These are phyloP conservation scores for Chelonia mydas DNA, from an alignment of 2,797 vertebrate genomes.

Conservation along the genomic window DNA sequence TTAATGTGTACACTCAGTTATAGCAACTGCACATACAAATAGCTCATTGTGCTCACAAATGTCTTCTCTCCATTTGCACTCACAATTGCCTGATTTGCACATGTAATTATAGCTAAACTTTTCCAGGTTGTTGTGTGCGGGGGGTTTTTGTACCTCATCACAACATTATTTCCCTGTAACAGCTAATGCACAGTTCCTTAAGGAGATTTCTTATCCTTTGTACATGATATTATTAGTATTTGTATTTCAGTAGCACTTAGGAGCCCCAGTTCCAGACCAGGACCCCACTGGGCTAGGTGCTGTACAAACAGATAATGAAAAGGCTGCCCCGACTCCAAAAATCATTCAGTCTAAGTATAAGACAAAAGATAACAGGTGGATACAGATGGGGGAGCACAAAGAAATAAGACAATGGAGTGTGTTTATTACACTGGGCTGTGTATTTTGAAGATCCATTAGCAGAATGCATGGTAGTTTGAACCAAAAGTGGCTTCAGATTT, in stretches of 20 bases:
- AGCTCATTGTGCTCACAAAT: neutral
- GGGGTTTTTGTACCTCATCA: neutral
- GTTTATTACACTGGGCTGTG: neutral
- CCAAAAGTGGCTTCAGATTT: neutral
- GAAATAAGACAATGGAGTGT: neutral
- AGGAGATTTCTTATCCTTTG: neutral
- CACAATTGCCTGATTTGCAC: neutral
- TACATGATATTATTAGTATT: neutral
- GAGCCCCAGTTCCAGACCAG: neutral
- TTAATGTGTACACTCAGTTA: neutral
- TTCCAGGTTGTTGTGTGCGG: neutral
- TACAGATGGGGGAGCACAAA: neutral
- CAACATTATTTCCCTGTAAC: neutral
- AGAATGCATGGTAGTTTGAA: neutral
- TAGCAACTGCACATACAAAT: neutral
- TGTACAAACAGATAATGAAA: neutral
- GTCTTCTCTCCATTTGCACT: neutral
- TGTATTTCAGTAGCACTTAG: neutral
- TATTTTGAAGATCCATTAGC: neutral
- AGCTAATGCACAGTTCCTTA: neutral
- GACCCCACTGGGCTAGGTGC: neutral
- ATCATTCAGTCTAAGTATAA: neutral
- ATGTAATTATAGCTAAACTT: neutral
- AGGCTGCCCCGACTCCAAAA: neutral
- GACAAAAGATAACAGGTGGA: neutral